Conservation (phyloP, 2,888 invertebrate species). For the Tholera decimalis region DNA sequence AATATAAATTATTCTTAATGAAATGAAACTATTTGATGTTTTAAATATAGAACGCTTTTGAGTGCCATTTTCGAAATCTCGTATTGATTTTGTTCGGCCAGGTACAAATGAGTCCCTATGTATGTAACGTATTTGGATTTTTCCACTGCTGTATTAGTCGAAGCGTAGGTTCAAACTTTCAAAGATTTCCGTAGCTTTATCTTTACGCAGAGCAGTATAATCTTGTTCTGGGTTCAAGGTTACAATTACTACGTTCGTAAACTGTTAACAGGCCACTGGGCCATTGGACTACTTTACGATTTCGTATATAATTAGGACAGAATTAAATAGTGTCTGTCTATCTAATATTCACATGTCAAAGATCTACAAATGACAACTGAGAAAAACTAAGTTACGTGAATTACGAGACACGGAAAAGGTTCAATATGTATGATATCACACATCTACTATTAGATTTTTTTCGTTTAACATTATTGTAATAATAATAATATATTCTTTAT, state of each 20-base stretch:
- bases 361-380: too few relatives aligned
- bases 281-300: neutral
- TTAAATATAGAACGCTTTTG: neutral
- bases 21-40: conserved; percentile 21
- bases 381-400: too few relatives aligned
- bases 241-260: conserved; percentile 30
- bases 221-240: conserved; percentile 23
- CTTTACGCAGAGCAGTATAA: neutral
- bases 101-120: conserved; percentile 24
- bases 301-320: neutral
- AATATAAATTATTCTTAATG: conserved; percentile 20
- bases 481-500: too few relatives aligned
- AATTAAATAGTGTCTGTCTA: neutral
- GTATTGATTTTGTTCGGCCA: conserved; percentile 3
- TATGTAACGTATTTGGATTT: conserved; percentile 40
- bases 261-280: conserved; percentile 28
- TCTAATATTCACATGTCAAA: neutral
- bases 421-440: too few relatives aligned
- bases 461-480: neutral
- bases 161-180: neutral
- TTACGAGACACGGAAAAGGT: too few relatives aligned
- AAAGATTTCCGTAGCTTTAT: conserved; percentile 17
- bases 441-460: neutral
- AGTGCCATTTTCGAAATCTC: neutral
- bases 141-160: conserved; percentile 31